phyloP scores from a whole-genome alignment of 2,888 invertebrate species.

The Agrotis segetum region DNA sequence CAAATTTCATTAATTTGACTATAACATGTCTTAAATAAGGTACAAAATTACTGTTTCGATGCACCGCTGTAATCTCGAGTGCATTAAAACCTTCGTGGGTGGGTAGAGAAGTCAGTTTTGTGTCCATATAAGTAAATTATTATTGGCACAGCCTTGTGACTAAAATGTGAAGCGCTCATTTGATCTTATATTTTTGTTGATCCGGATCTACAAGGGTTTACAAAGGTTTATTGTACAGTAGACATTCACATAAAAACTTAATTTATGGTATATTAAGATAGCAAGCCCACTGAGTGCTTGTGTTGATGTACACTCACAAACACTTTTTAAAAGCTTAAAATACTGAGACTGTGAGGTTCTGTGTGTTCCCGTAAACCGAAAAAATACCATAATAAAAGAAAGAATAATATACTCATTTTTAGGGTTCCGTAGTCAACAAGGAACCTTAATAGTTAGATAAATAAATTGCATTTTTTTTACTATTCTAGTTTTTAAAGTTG shows the following conservation, averaged over 20 bases:
- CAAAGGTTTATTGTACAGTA: conserved; percentile 35
- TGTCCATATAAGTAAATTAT: conserved; percentile 67
- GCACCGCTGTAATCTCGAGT: conserved; percentile 59
- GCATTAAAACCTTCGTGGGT: conserved; percentile 72
- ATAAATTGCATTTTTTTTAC: too few relatives aligned
- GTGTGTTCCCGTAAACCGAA: too few relatives aligned
- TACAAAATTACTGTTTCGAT: conserved; percentile 63
- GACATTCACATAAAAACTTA: conserved; percentile 20
- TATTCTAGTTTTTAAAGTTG: too few relatives aligned
- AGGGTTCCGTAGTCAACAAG: too few relatives aligned
- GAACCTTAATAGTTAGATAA: too few relatives aligned
- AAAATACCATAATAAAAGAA: too few relatives aligned
- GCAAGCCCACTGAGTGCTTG: not conserved
- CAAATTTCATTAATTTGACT: conserved; percentile 70
- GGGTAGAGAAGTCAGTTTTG: conserved; percentile 66
- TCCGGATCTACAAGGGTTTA: conserved; percentile 47
- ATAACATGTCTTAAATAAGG: conserved; percentile 69
- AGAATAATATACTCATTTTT: too few relatives aligned
- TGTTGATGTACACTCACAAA: not conserved
- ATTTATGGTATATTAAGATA: conserved; percentile 6
- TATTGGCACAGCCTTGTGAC: conserved; percentile 59
- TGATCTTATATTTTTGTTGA: conserved; percentile 56
- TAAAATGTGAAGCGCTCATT: conserved; percentile 59
- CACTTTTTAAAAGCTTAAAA: not conserved
- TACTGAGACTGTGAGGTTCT: not conserved